Conservation (phyloP, 2,888 invertebrate genomes). For the Caenorhabditis afra region DNA sequence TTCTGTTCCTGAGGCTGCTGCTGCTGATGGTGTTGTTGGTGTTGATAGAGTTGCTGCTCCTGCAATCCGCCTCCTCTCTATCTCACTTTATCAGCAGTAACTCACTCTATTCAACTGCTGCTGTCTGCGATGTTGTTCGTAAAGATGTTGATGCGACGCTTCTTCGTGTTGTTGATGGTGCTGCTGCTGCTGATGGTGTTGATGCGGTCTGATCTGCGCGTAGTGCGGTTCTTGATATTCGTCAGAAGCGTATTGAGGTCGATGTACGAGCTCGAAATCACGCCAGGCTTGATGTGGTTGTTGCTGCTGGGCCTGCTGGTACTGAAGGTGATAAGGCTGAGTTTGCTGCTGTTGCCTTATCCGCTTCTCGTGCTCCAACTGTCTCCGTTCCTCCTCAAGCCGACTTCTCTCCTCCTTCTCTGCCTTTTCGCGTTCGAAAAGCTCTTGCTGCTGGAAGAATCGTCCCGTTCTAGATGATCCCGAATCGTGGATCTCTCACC, state of each 20-base stretch:
- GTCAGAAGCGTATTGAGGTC: conserved; percentile 58
- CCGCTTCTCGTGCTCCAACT: conserved; percentile 49
- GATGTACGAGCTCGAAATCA: conserved; percentile 42
- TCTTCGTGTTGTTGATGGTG: conserved; percentile 14
- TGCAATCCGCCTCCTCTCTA: conserved; percentile 1
- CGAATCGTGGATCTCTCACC: conserved; percentile 24
- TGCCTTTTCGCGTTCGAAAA: conserved; percentile 60
- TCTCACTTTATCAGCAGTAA: not conserved
- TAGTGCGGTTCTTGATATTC: conserved; percentile 62
- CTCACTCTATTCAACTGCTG: conserved; percentile 52
- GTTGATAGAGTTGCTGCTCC: conserved; percentile 56
- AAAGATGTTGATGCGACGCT: conserved; percentile 53
- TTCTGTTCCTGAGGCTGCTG: conserved; percentile 50
- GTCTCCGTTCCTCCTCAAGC: conserved; percentile 52
- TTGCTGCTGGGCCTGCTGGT: conserved; percentile 52
- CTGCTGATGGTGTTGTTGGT: conserved; percentile 39
- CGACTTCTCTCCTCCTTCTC: conserved; percentile 53
- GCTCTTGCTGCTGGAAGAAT: conserved; percentile 55
- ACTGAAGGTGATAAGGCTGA: conserved; percentile 68
- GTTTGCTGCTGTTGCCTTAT: conserved; percentile 65
- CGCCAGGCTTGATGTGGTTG: conserved; percentile 50
- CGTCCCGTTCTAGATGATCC: too few relatives aligned
- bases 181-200: conserved; percentile 50
- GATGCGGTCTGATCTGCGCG: conserved; percentile 56
- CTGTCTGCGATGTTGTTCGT: conserved; percentile 62